These are phyloP conservation scores for Druceiella hillmani DNA, from an alignment of 2,888 invertebrate genomes.

Conservation along the genomic window DNA sequence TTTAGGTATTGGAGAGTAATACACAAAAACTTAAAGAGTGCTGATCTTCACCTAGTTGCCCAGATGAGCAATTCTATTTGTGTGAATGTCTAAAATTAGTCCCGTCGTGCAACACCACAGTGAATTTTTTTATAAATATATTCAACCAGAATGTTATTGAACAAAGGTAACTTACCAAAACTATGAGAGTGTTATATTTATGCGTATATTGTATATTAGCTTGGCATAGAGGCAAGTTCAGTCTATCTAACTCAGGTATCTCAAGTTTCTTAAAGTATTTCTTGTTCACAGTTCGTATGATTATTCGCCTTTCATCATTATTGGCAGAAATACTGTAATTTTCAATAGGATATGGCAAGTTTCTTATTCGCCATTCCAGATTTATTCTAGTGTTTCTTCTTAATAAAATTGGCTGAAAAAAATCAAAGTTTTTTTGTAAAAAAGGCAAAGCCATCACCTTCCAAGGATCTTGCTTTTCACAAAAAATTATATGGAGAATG, in stretches of 20 bases:
- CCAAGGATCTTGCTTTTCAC: too few relatives aligned
- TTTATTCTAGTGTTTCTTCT: constrained; percentile 67
- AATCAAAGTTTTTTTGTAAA: constrained; percentile 15
- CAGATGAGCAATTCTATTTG: too few relatives aligned
- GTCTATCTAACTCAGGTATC: constrained; percentile 65
- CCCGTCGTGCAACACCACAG: too few relatives aligned
- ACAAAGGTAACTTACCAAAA: constrained; percentile 54
- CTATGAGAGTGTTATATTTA: constrained; percentile 71
- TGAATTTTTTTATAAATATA: too few relatives aligned
- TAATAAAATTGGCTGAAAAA: constrained; percentile 59
- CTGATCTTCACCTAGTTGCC: too few relatives aligned
- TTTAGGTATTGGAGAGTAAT: too few relatives aligned
- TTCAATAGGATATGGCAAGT: constrained; percentile 67
- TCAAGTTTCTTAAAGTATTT: constrained; percentile 72
- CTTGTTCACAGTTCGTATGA: constrained; percentile 71
- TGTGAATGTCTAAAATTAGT: too few relatives aligned
- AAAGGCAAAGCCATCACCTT: too few relatives aligned
- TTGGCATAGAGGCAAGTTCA: constrained; percentile 57
- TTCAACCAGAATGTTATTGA: too few relatives aligned
- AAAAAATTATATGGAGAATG: too few relatives aligned
- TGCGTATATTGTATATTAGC: constrained; percentile 61
- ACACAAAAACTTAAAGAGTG: too few relatives aligned
- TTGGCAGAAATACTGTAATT: constrained; percentile 65
- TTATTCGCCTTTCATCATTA: constrained; percentile 56
- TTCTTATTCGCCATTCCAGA: constrained; percentile 79